These are phyloP conservation scores for Euplagia quadripunctaria DNA, from an alignment of 2,888 invertebrate genomes.

Conservation along the genomic window DNA sequence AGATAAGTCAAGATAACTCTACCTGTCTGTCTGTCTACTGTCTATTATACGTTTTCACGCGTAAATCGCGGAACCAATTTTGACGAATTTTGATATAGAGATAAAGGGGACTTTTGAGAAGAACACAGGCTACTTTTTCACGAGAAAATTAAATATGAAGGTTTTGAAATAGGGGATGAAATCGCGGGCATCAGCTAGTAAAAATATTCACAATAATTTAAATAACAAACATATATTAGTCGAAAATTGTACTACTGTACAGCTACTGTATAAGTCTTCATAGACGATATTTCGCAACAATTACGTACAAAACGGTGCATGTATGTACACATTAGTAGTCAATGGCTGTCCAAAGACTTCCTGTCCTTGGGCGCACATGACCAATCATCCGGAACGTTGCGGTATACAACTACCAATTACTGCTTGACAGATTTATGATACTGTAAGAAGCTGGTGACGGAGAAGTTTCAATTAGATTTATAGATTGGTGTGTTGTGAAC, in stretches of 20 bases:
- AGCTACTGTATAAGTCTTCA: not conserved
- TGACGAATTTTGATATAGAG: no score
- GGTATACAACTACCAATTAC: constrained; percentile 39
- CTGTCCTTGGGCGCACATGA: constrained; percentile 56
- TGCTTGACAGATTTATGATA: constrained; percentile 46
- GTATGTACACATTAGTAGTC: constrained; percentile 48
- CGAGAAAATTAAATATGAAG: not conserved
- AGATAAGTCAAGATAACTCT: no score
- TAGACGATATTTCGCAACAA: constrained; percentile 41
- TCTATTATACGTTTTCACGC: no score
- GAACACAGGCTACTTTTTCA: no score
- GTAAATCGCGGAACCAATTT: no score
- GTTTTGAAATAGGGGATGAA: not conserved
- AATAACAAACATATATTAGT: not conserved
- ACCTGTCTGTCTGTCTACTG: no score
- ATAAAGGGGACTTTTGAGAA: no score
- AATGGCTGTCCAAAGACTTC: constrained; percentile 44
- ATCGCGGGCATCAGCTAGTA: not conserved
- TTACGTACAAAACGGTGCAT: constrained; percentile 38
- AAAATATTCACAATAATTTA: not conserved
- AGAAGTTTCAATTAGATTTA: not conserved
- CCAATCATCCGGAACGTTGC: constrained; percentile 54
- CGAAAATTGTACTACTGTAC: not conserved
- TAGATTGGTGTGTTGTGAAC: not conserved
- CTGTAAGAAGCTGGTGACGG: constrained; percentile 22